Evolutionary conservation across 2,797 vertebrate species (phyloP), one percentile per base, ranked within the genome.

Genomic region (Crenuchus spilurus): DNA sequence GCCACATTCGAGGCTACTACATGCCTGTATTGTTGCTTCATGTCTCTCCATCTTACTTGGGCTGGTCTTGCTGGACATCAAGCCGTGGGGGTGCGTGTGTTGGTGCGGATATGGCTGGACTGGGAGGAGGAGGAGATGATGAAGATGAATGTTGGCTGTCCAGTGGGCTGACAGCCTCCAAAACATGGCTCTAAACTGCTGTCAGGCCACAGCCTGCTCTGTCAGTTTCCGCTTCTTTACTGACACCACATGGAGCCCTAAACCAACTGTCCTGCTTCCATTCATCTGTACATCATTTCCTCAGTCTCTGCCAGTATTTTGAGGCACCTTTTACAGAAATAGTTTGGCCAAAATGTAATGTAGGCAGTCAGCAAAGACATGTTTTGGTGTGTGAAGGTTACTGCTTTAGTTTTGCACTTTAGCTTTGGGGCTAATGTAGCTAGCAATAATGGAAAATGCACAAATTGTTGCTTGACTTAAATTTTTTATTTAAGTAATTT

Each of bases 121-220:
- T 55, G 63, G 46, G 35, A 44, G 61, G 46, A 10, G 33, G 42
- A 51, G 35, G 54, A 57, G n/a, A 69, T 61, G 63, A 61, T 35
- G 39, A 72, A 62, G 70, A 77, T 44, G 33, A 72, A 72, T 68
- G 64, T 68, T 62, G 39, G 55, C 49, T 68, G 28, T 68, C 37
- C 42, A 37, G 55, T 37, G 22, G 22, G 24, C 70, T 62, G 70
- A 48, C 70, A 54, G 13, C 70, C 62, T 42, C 39, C 71, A 63
- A 48, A 62, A 61, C 65, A 58, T 9, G 26, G 13, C 51, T 52
- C 39, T 67, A 64, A 71, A 68, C 55, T 62, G 42, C 54, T 58
- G 54, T 62, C 54, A 61, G 44, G 39, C 64, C 35, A 60, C 51
- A 65, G 49, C 49, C 62, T 58, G 20, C 30, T 72, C 60, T 65